Evolutionary conservation across 1,140 invertebrate species (phyloP), one percentile per base, ranked within the genome.

Genomic region (Tachypleus tridentatus): DNA sequence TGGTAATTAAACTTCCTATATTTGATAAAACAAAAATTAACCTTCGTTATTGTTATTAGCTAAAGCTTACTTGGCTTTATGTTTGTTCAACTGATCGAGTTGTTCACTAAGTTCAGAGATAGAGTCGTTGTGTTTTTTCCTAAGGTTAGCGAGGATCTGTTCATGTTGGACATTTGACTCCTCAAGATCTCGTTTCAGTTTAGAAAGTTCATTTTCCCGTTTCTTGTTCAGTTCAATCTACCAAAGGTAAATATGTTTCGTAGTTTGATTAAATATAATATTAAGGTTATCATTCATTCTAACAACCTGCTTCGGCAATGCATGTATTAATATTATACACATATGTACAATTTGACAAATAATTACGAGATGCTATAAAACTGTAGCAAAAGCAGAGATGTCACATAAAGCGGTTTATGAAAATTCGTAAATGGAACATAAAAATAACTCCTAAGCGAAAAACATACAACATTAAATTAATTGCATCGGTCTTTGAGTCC

Each of bases 51-150:
- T 29, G 29, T 29, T 29, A 29, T 29, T 29, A 29, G 29, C 29
- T 29, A 29, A 8, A 78, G 87, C 88, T 85, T 81, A 96, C 94
- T 95, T 97, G 77, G 91, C 89, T 83, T 98, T 98, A 76, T 93
- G 85, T 80, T 99, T 99, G 85, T 98, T 97, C 74, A 98, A 86
- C 78, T 97, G 93, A 80, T 99, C 97, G 76, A 99, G 91, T 81
- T 99, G 96, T 81, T 99, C 97, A 73, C 92, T 91, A 87, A 99
- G 93, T 80, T 98, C 94, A 72, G 91, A 87, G 73, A 97, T 90
- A 74, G 94, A 89, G 81, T 99, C 97, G 78, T 97, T 97, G 83
- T 98, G 93, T 85, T 99, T 99, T 86, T 99, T 99, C 79, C 96
- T 89, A 71, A 98, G 84, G 77, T 88, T 90, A 72, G 91, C 88